These are phyloP conservation scores for Euclidia mi DNA, from an alignment of 2,888 invertebrate genomes.

Conservation along the genomic window DNA sequence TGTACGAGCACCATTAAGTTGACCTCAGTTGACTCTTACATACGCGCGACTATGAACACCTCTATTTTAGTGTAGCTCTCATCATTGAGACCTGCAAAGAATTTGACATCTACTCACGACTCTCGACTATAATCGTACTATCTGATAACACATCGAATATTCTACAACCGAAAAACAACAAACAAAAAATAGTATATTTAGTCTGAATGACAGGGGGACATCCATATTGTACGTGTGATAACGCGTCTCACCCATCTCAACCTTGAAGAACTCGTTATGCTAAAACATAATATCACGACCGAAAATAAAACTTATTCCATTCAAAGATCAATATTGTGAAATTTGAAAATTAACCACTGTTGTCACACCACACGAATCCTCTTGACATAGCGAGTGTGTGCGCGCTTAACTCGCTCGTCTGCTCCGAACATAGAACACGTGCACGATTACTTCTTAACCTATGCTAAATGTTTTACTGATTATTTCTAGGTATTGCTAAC, in stretches of 20 bases:
- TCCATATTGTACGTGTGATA: slow-evolving; percentile 68
- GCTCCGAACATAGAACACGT: too few species aligned
- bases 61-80: slow-evolving; percentile 11
- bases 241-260: slow-evolving; percentile 67
- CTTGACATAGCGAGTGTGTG: slow-evolving; percentile 18
- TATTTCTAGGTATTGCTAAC: neutral
- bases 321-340: slow-evolving; percentile 58
- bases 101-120: neutral
- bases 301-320: slow-evolving; percentile 71
- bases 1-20: slow-evolving; percentile 44
- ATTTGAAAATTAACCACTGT: slow-evolving; percentile 55
- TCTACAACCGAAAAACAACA: slow-evolving; percentile 13
- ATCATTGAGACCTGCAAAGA: neutral
- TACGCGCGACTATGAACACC: slow-evolving; percentile 23
- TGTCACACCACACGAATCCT: slow-evolving; percentile 21
- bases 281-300: slow-evolving; percentile 77
- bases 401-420: too few species aligned
- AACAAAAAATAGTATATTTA: slow-evolving; percentile 29
- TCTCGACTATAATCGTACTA: slow-evolving; percentile 11
- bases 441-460: too few species aligned
- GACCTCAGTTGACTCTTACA: slow-evolving; percentile 56
- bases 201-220: slow-evolving; percentile 61
- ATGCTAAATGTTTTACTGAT: too few species aligned
- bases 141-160: slow-evolving; percentile 32
- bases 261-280: slow-evolving; percentile 86